Evolutionary conservation across 2,888 invertebrate species (phyloP).

Genomic region (Cosmopolites sordidus): DNA sequence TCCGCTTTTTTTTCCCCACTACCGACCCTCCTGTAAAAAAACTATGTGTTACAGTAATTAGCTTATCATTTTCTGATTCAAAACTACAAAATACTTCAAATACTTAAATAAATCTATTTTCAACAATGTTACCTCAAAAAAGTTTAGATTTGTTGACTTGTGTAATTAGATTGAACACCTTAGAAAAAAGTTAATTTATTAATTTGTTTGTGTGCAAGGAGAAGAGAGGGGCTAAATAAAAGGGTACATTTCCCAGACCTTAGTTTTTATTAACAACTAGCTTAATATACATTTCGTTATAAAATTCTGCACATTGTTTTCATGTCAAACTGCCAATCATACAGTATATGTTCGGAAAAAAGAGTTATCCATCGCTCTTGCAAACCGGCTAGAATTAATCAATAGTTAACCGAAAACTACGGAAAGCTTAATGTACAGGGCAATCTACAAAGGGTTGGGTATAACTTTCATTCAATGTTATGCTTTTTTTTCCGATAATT

Average conservation of each 20-base stretch:
- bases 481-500: background rate
- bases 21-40: too few relatives aligned
- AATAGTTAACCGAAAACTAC: slow-evolving; percentile 2
- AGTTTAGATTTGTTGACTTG: too few relatives aligned
- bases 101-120: too few relatives aligned
- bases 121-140: too few relatives aligned
- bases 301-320: slow-evolving; percentile 32
- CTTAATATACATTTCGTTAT: slow-evolving; percentile 44
- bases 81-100: too few relatives aligned
- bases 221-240: background rate
- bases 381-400: slow-evolving; percentile 5
- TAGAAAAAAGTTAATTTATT: too few relatives aligned
- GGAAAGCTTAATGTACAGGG: slow-evolving; percentile 18
- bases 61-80: too few relatives aligned
- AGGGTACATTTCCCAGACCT: slow-evolving; percentile 42
- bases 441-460: slow-evolving; percentile 13
- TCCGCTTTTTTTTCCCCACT: too few relatives aligned
- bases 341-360: background rate
- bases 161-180: too few relatives aligned
- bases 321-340: background rate
- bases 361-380: slow-evolving; percentile 9
- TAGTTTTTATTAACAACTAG: slow-evolving; percentile 50
- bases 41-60: too few relatives aligned
- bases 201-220: too few relatives aligned
- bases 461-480: background rate